Conservation (phyloP, 92 coral and sea anemone genomes). For the Siderastrea siderea region DNA sequence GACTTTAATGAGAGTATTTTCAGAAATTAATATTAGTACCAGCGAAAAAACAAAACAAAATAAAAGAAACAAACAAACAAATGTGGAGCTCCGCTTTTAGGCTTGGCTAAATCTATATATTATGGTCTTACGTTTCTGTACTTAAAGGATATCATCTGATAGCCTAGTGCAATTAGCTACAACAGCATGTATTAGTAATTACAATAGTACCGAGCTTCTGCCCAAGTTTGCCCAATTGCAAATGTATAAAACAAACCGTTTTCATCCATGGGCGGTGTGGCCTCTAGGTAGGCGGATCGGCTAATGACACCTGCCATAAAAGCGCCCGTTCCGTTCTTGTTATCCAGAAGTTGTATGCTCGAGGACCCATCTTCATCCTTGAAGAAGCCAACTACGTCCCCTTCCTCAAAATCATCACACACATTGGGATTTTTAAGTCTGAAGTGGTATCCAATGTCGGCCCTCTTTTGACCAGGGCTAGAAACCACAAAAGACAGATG, state of each 20-base stretch:
- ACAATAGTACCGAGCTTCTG: no score
- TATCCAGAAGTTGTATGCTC: constrained; percentile 77
- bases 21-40: no score
- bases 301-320: constrained; percentile 95
- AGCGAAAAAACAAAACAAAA: no score
- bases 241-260: constrained; percentile 22
- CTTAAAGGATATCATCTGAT: no score
- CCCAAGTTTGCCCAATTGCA: no score
- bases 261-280: constrained; percentile 65
- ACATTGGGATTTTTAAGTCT: constrained; percentile 75
- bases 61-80: no score
- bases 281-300: constrained; percentile 93
- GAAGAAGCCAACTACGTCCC: constrained; percentile 95
- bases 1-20: no score
- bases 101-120: no score
- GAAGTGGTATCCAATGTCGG: constrained; percentile 95
- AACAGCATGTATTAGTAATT: no score
- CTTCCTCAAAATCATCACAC: constrained; percentile 87
- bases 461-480: constrained; percentile 48
- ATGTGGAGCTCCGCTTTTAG: no score
- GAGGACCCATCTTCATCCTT: constrained; percentile 83
- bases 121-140: no score
- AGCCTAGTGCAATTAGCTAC: no score
- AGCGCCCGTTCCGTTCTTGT: constrained; percentile 73
- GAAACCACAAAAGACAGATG: constrained; percentile 67